phyloP scores from a whole-genome alignment of 2,113 vertebrate species.

The Pituophis catenifer region DNA sequence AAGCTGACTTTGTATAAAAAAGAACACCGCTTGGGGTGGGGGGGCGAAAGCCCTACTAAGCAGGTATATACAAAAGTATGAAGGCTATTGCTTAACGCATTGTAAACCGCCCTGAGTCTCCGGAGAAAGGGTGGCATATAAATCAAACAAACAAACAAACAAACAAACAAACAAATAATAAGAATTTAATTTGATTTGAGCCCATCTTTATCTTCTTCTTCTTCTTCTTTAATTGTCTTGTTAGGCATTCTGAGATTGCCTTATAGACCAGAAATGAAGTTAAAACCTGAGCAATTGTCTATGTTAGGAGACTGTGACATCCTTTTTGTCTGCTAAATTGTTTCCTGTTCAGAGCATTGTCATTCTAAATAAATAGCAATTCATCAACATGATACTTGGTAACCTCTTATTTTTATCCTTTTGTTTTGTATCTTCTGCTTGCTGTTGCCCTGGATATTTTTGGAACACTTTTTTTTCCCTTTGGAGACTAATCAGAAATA shows the following conservation, averaged over 20 bases:
- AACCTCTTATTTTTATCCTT: background rate
- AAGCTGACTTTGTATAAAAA: too few relatives aligned
- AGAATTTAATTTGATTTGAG: background rate
- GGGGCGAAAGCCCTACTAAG: too few relatives aligned
- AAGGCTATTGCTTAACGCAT: too few relatives aligned
- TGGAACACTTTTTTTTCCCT: background rate
- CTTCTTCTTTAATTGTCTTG: background rate
- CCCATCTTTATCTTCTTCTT: background rate
- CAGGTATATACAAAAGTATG: too few relatives aligned
- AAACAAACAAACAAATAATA: background rate
- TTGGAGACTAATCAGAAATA: background rate
- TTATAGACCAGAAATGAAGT: background rate
- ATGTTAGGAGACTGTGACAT: background rate
- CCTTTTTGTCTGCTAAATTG: background rate
- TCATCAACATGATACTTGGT: background rate
- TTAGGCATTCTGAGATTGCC: background rate
- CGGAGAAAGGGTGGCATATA: too few relatives aligned
- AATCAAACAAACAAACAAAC: too few relatives aligned
- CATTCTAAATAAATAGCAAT: slow-evolving; percentile 5
- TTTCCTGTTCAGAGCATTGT: slow-evolving; percentile 5
- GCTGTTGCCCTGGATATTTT: background rate
- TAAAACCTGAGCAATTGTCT: background rate
- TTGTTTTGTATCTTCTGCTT: background rate
- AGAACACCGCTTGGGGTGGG: too few relatives aligned
- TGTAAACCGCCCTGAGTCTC: too few relatives aligned